phyloP scores from a whole-genome alignment of 2,888 invertebrate species.

The Flexamia atlantica region DNA sequence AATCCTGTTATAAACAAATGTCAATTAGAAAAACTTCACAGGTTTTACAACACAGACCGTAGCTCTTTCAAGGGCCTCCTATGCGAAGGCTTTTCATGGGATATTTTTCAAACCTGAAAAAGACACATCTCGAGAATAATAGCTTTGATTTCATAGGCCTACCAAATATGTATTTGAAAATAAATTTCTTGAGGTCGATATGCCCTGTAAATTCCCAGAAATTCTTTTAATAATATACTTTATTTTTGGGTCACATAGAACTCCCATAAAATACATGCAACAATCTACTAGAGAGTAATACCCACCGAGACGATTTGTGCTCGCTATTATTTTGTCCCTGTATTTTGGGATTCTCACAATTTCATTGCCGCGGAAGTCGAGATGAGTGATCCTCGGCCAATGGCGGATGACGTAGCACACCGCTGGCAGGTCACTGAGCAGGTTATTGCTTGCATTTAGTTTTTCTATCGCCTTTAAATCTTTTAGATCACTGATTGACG shows the following conservation, averaged over 20 bases:
- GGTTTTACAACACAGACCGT: too few relatives aligned
- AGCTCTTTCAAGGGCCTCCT: too few relatives aligned
- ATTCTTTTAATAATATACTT: too few relatives aligned
- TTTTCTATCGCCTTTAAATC: slow-evolving; percentile 62
- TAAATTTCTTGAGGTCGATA: too few relatives aligned
- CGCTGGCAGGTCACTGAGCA: slow-evolving; percentile 77
- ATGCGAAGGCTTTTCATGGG: too few relatives aligned
- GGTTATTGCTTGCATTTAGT: slow-evolving; percentile 65
- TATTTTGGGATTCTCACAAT: slow-evolving; percentile 81
- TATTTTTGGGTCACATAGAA: background rate
- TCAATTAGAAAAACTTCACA: too few relatives aligned
- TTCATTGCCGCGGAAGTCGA: slow-evolving; percentile 81
- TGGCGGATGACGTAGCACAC: slow-evolving; percentile 78
- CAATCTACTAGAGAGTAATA: slow-evolving; percentile 56
- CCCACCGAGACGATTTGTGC: slow-evolving; percentile 80
- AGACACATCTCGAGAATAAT: too few relatives aligned
- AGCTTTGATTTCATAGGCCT: too few relatives aligned
- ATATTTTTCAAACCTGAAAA: too few relatives aligned
- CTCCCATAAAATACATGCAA: background rate
- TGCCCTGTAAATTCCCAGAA: too few relatives aligned
- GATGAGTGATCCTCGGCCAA: slow-evolving; percentile 78
- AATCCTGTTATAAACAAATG: too few relatives aligned
- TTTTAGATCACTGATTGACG: slow-evolving; percentile 68
- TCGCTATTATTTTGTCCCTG: slow-evolving; percentile 82
- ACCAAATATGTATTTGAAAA: too few relatives aligned